Evolutionary conservation across 2,888 invertebrate genomes (phyloP).

Genomic region (Anthrax anthrax): DNA sequence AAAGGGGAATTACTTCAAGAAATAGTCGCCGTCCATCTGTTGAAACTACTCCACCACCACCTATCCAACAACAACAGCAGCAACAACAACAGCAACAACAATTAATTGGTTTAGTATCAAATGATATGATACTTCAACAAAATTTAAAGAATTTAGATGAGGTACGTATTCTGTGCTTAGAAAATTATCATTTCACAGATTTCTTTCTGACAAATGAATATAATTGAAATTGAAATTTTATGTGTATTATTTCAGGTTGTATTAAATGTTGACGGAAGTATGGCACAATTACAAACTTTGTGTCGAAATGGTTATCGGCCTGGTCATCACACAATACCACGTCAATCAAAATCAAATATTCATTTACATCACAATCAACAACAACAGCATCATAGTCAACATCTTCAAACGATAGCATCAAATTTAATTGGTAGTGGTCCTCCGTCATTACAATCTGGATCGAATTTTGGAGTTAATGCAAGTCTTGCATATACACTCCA

Average conservation of each 20-base stretch:
- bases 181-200: no score
- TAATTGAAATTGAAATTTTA: no score
- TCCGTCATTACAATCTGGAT: conserved; percentile 4
- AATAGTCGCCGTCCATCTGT: conserved; percentile 29
- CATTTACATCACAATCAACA: conserved; percentile 25
- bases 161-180: conserved; percentile 22
- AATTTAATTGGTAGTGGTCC: conserved; percentile 10
- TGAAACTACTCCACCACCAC: conserved; percentile 31
- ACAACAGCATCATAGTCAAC: conserved; percentile 21
- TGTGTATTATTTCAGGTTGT: conserved; percentile 24
- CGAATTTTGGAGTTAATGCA: conserved; percentile 20
- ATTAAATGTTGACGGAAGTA: conserved; percentile 23
- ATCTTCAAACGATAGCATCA: conserved; percentile 19
- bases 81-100: conserved; percentile 8
- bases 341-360: conserved; percentile 24
- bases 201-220: no score
- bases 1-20: conserved; percentile 21
- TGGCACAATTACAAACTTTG: conserved; percentile 26
- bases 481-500: conserved; percentile 23
- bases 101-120: conserved; percentile 13
- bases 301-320: conserved; percentile 31
- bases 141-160: conserved; percentile 28
- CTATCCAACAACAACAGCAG: conserved; percentile 16
- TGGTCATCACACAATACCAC: conserved; percentile 23
- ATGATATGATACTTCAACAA: conserved; percentile 22